phyloP scores from a whole-genome alignment of 2,113 vertebrate species.

The Oncorhynchus kisutch region DNA sequence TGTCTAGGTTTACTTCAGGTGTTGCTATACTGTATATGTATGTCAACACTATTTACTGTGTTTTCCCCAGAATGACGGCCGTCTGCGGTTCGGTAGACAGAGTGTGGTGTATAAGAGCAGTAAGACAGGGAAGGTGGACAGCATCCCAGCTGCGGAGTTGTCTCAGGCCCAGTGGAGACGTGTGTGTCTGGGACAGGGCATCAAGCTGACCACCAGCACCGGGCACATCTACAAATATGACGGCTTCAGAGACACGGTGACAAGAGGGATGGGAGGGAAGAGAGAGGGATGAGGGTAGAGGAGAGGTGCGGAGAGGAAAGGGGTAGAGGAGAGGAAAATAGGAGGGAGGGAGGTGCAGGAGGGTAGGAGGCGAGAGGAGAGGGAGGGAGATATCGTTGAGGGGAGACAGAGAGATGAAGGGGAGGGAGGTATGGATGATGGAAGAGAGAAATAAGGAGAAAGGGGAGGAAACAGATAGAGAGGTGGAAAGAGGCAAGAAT shows the following conservation, averaged over 20 bases:
- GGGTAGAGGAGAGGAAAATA: not conserved
- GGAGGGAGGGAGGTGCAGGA: not conserved
- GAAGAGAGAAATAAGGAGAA: too few species aligned
- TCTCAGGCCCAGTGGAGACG: slow-evolving; percentile 88
- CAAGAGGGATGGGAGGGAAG: too few species aligned
- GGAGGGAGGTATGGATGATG: too few species aligned
- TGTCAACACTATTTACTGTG: not conserved
- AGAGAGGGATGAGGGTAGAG: slow-evolving; percentile 59
- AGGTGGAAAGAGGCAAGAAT: too few species aligned
- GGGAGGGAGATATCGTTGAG: too few species aligned
- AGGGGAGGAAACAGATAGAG: too few species aligned
- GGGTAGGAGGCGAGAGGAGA: not conserved
- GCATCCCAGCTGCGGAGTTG: slow-evolving; percentile 83
- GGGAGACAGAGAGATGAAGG: too few species aligned
- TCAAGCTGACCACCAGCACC: slow-evolving; percentile 86
- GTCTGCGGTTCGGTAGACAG: slow-evolving; percentile 89
- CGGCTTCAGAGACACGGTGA: slow-evolving; percentile 91
- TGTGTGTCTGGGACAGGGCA: slow-evolving; percentile 90
- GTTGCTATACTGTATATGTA: not conserved
- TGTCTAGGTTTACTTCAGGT: not conserved
- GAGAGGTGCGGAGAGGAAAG: not conserved
- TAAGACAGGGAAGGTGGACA: slow-evolving; percentile 97
- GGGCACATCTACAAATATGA: slow-evolving; percentile 94
- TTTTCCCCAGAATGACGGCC: slow-evolving; percentile 85
- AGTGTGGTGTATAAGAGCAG: slow-evolving; percentile 94